Percentiles rank a stretch among this genome's conserved stretches.
phyloP scores from a whole-genome alignment of 2,888 invertebrate species.

The Sinopyrophorus schimmeli region DNA sequence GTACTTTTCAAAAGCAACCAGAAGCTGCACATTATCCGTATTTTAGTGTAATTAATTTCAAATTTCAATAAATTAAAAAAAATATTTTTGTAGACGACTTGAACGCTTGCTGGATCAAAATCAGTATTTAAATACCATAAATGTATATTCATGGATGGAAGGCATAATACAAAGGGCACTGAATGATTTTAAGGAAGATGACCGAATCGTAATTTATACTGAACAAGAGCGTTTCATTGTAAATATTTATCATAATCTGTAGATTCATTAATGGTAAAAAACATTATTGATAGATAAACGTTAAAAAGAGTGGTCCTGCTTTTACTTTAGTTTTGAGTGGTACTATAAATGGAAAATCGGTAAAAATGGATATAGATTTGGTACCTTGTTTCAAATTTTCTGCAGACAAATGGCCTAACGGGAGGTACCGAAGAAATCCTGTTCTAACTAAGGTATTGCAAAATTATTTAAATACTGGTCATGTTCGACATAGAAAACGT shows the following conservation, averaged over 20 bases:
- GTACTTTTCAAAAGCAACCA: conserved; percentile 35
- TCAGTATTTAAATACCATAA: conserved; percentile 57
- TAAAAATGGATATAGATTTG: conserved; percentile 57
- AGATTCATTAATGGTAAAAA: too few species aligned
- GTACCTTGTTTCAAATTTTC: conserved; percentile 48
- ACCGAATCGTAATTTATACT: conserved; percentile 3
- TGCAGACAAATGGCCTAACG: conserved; percentile 43
- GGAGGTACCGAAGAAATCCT: conserved; percentile 35
- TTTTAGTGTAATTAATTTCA: too few species aligned
- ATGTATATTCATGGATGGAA: conserved; percentile 62
- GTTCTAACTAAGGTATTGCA: conserved; percentile 20
- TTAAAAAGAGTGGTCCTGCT: conserved; percentile 60
- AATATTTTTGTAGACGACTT: conserved; percentile 32
- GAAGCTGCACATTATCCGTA: conserved; percentile 22
- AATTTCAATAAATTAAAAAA: too few species aligned
- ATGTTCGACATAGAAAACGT: background rate
- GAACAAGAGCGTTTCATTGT: too few species aligned
- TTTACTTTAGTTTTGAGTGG: conserved; percentile 56
- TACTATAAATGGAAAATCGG: conserved; percentile 36
- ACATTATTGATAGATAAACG: conserved; percentile 48
- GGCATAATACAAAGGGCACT: conserved; percentile 56
- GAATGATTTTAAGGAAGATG: conserved; percentile 46
- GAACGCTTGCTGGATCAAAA: conserved; percentile 49
- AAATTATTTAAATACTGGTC: background rate
- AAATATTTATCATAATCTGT: too few species aligned